Evolutionary conservation across 1,140 invertebrate species (phyloP).

Genomic region (Temnothorax longispinosus): DNA sequence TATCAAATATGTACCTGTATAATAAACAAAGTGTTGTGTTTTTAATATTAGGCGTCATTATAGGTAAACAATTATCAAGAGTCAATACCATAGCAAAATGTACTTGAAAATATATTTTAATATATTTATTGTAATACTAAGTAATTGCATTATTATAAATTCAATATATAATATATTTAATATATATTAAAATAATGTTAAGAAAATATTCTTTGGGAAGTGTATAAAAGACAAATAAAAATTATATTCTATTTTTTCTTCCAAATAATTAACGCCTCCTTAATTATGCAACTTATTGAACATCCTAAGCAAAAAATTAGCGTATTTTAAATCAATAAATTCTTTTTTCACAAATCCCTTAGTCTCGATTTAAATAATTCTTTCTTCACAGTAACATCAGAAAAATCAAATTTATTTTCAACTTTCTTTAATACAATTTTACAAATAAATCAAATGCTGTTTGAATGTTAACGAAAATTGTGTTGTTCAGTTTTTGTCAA

Average conservation of each 20-base stretch:
- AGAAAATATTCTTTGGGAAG: background rate
- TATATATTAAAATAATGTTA: background rate
- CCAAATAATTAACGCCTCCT: background rate
- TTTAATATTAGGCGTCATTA: background rate
- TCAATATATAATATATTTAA: background rate
- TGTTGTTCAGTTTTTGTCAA: no score
- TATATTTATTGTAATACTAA: conserved; percentile 13
- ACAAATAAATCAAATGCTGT: no score
- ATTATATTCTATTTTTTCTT: background rate
- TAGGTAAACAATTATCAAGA: background rate
- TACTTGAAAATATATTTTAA: background rate
- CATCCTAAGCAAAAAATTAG: background rate
- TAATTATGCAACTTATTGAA: background rate
- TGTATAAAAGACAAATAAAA: background rate
- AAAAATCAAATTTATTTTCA: no score
- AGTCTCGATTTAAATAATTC: no score
- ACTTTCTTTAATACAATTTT: no score
- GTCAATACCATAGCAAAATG: background rate
- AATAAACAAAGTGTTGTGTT: background rate
- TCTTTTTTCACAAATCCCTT: no score
- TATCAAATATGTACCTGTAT: background rate
- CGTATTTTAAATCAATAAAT: no score
- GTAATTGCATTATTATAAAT: background rate
- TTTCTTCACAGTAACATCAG: no score
- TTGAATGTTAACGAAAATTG: no score